Percentiles rank a stretch among this genome's conserved stretches.
These are phyloP conservation scores for Lobophora halterata DNA, from an alignment of 2,888 invertebrate genomes.

Conservation along the genomic window DNA sequence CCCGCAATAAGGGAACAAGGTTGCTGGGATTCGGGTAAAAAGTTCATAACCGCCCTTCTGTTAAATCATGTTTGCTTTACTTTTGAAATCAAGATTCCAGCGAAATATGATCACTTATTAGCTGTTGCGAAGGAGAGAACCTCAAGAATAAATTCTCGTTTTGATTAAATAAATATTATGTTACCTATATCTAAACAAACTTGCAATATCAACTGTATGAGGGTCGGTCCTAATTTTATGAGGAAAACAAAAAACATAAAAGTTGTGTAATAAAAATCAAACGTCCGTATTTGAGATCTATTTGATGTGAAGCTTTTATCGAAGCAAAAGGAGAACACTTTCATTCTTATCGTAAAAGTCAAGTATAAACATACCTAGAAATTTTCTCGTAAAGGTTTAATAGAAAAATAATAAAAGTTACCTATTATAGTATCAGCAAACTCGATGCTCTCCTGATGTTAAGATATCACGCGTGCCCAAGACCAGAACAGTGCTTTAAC, in stretches of 20 bases:
- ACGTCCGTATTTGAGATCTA: conserved; percentile 11
- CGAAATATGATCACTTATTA: no score
- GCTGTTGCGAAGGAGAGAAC: no score
- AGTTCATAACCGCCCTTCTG: conserved; percentile 27
- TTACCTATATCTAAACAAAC: conserved; percentile 8
- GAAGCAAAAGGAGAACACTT: conserved; percentile 18
- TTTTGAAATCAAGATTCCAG: no score
- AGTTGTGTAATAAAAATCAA: conserved; percentile 20
- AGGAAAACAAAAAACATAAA: conserved; percentile 12
- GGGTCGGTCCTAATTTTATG: conserved; percentile 5
- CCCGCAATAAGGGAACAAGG: conserved; percentile 28
- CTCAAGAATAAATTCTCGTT: no score
- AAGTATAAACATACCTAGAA: conserved; percentile 3
- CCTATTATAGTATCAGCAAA: no score
- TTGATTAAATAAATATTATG: no score
- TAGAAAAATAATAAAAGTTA: no score
- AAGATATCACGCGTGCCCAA: no score
- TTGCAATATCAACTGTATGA: conserved; percentile 6
- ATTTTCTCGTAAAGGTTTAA: no score
- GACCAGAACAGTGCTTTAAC: no score
- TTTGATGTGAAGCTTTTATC: conserved; percentile 24
- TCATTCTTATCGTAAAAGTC: conserved; percentile 20
- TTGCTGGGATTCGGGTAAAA: conserved; percentile 33
- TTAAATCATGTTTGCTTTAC: no score
- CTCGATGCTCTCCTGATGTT: no score